Evolutionary conservation across 1,140 invertebrate species (phyloP), one percentile per base, ranked within the genome.

Genomic region (Bombus polaris): DNA sequence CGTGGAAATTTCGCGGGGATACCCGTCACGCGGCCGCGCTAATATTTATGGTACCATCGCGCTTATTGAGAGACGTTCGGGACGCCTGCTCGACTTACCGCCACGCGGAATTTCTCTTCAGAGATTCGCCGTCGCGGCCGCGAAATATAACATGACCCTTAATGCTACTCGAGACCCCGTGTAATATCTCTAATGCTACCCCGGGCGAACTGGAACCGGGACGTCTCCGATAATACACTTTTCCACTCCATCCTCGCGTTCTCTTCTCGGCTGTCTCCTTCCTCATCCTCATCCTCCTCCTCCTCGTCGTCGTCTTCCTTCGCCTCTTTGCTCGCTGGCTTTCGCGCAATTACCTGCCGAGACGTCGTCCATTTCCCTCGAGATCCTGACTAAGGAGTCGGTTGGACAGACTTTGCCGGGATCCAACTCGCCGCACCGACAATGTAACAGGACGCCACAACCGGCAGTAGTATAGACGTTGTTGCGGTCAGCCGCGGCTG

Each of bases 311-410:
- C 70, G 42, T 76, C 42, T 25, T 59, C 35, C 18, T 59, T 0
- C n/a, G 32, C 47, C 77, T 83, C 89, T 77, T 85, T 80, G 76
- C 47, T 66, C 73, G 66, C 35, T 32, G 88, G 77, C 90, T 93
- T 91, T 93, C 90, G 91, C 90, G 91, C 92, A 93, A 94, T 93
- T 93, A 94, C 88, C 89, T 90, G 90, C 72, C 91, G 87, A 93
- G 92, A 91, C 83, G 80, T 73, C 82, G 87, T 87, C 82, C 70
- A 79, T 91, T 89, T 91, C 89, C 78, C 73, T 65, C 72, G 89
- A 92, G 87, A 90, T 91, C 73, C 80, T 87, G 77, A 87, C 90
- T 85, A 88, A 89, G 83, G 86, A 85, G 81, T 91, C 77, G 87
- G 77, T 73, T 78, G 75, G 87, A 39, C 76, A 44, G 86, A 83